These are phyloP conservation scores for Odontomachus brunneus DNA, from an alignment of 1,140 invertebrate genomes.

Conservation along the genomic window DNA sequence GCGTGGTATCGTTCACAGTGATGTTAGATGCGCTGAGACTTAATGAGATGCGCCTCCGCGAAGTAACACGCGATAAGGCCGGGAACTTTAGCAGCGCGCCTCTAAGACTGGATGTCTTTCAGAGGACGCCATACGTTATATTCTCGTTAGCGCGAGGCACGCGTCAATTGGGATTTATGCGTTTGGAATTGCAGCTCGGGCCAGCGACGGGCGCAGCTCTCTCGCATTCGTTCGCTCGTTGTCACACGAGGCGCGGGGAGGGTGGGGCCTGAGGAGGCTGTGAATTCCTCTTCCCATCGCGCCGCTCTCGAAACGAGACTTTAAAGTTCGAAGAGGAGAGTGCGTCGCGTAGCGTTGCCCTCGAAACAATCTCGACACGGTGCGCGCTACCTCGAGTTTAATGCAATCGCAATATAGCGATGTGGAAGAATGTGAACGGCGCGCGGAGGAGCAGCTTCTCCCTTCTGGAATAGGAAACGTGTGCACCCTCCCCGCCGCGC, in stretches of 20 bases:
- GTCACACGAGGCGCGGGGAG: background rate
- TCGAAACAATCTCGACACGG: constrained; percentile 40
- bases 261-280: background rate
- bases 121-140: constrained; percentile 39
- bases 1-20: too few relatives aligned
- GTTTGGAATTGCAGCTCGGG: constrained; percentile 57
- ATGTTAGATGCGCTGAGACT: too few relatives aligned
- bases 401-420: constrained; percentile 36
- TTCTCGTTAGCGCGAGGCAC: constrained; percentile 56
- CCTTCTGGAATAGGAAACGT: constrained; percentile 15
- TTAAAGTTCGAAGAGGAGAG: constrained; percentile 12
- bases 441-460: background rate
- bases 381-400: constrained; percentile 25
- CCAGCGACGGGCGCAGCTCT: background rate
- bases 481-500: background rate
- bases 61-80: background rate
- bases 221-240: constrained; percentile 1
- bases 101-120: constrained; percentile 32
- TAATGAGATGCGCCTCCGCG: too few relatives aligned
- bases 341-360: background rate
- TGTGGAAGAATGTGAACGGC: constrained; percentile 30
- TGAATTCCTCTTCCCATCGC: constrained; percentile 3
- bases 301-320: constrained; percentile 28
- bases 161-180: constrained; percentile 68
- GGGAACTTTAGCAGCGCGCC: background rate